phyloP scores from a whole-genome alignment of 2,797 vertebrate species.

The Pseudopleuronectes americanus region DNA sequence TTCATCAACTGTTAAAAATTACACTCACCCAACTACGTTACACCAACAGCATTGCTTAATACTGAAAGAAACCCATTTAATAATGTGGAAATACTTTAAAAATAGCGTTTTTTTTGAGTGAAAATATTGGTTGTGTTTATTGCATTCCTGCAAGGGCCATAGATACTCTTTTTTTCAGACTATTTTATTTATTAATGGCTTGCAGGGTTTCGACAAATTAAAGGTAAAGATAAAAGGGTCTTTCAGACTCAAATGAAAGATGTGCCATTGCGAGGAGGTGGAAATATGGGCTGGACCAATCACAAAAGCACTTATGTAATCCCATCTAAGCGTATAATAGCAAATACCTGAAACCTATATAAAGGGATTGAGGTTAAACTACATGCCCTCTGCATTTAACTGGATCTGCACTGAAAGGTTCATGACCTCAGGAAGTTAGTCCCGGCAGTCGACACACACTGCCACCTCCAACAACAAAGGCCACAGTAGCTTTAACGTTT shows the following conservation, averaged over 20 bases:
- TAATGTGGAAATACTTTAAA: too few species aligned
- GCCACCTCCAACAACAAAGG: not conserved
- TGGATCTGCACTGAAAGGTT: slow-evolving; percentile 29
- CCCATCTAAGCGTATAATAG: not conserved
- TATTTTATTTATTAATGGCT: too few species aligned
- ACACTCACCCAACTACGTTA: not conserved
- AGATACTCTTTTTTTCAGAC: too few species aligned
- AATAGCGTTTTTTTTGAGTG: too few species aligned
- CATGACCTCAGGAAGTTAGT: slow-evolving; percentile 14
- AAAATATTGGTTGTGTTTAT: too few species aligned
- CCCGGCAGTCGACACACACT: not conserved
- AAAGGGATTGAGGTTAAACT: slow-evolving; percentile 30
- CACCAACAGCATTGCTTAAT: not conserved
- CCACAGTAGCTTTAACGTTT: slow-evolving; percentile 14
- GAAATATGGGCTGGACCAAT: too few species aligned
- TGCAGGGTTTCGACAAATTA: too few species aligned
- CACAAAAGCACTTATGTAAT: not conserved
- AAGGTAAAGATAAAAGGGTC: too few species aligned
- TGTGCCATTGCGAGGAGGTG: too few species aligned
- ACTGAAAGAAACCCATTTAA: not conserved
- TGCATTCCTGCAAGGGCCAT: too few species aligned
- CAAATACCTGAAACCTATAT: slow-evolving; percentile 24
- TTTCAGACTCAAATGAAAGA: too few species aligned
- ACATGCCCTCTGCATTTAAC: slow-evolving; percentile 33
- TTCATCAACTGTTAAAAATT: too few species aligned